A percentile compares a stretch with the other conserved stretches of the same genome.
Conservation (phyloP, 2,113 vertebrate species). For the Jaculus jaculus region DNA sequence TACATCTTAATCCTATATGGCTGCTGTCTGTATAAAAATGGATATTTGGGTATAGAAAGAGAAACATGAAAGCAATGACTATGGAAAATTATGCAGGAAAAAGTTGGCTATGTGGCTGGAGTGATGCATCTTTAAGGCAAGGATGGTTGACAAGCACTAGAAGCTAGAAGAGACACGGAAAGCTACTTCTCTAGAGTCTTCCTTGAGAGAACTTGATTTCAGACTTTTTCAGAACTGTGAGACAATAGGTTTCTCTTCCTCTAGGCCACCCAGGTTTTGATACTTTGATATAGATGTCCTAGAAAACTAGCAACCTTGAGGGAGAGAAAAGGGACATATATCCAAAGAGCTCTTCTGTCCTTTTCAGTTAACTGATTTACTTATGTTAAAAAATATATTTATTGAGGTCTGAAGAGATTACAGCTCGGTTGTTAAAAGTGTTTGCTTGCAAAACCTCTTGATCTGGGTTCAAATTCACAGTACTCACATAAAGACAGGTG, state of each 20-base stretch:
- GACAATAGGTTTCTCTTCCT: neutral
- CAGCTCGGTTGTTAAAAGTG: too few relatives aligned
- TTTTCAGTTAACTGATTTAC: neutral
- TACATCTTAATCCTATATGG: neutral
- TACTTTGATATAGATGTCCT: neutral
- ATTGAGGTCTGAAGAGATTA: too few relatives aligned
- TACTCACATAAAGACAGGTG: too few relatives aligned
- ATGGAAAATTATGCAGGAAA: rapidly evolving
- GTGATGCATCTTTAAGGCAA: neutral
- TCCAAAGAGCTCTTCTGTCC: too few relatives aligned
- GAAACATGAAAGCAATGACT: neutral
- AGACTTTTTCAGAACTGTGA: neutral
- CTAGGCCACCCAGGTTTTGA: neutral
- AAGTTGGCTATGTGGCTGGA: neutral
- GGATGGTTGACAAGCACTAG: too few relatives aligned
- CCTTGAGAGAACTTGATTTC: neutral
- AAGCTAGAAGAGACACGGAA: neutral
- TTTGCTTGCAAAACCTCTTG: too few relatives aligned
- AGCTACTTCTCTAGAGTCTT: neutral
- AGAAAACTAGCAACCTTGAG: neutral
- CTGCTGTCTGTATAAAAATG: neutral
- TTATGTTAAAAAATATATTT: neutral
- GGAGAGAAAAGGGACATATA: neutral
- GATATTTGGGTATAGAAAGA: neutral
- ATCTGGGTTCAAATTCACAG: too few relatives aligned